These are phyloP conservation scores for Turritopsis dohrnii DNA, from an alignment of 30 jellyfish, hydroid and myxozoan genomes.

Conservation along the genomic window DNA sequence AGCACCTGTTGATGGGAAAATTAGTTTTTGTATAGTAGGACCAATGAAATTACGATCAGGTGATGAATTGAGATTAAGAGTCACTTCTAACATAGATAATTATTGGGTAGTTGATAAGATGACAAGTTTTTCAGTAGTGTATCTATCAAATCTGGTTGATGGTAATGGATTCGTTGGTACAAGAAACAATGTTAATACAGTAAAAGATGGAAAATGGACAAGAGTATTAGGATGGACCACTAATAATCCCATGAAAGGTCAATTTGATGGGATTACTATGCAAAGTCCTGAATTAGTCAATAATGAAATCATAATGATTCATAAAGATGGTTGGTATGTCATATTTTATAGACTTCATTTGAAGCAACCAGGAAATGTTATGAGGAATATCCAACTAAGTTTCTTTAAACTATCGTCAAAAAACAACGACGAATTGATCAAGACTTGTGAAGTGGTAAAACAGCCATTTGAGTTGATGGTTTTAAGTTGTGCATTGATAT, in stretches of 20 bases:
- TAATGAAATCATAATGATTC: slow-evolving; percentile 5
- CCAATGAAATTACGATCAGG: background rate
- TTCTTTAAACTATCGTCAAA: background rate
- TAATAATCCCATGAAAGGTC: background rate
- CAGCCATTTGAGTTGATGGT: background rate
- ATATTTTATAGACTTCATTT: background rate
- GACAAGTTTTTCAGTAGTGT: background rate
- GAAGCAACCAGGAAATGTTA: background rate
- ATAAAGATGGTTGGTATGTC: slow-evolving; percentile 1
- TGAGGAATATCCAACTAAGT: background rate
- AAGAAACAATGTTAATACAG: background rate
- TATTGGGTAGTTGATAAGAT: background rate
- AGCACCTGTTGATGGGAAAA: background rate
- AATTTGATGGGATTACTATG: slow-evolving; percentile 1
- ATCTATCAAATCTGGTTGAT: background rate
- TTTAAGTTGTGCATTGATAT: background rate
- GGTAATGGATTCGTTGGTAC: background rate
- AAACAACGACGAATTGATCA: background rate
- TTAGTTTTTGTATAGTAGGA: background rate
- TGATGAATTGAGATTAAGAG: background rate
- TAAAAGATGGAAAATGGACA: slow-evolving; percentile 1
- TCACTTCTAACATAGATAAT: background rate
- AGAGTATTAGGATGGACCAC: slow-evolving; percentile 6
- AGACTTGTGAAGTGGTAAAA: slow-evolving; percentile 2
- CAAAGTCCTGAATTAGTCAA: slow-evolving; percentile 9